Evolutionary conservation across 1,140 invertebrate species (phyloP), one percentile per base, ranked within the genome.

Genomic region (Drosophila dunni): DNA sequence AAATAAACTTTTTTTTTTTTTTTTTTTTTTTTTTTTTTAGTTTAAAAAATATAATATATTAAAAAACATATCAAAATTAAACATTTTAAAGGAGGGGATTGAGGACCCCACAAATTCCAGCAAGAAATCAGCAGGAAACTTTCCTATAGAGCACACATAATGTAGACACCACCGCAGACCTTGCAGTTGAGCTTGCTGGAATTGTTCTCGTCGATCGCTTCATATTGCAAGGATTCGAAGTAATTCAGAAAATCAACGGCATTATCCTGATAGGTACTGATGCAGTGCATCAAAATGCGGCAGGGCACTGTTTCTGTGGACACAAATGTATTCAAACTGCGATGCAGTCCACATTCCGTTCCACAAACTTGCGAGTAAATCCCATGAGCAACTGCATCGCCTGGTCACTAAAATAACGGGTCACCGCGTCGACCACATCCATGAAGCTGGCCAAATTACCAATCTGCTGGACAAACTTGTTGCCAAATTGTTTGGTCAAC

Each of bases 391-490:
- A 10, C 10, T 89, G 69, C 8, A 79, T 51, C 5, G 76, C 69
- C 13, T 68, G 48, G 0, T 88, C 70, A 33, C 62, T 77, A 15
- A 85, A 90, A 60, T 90, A 89, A 6, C 56, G 62, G 4, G 51
- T 56, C 62, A 90, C 56, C 3, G 69, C 76, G 15, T 78, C 73
- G 3, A 90, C n/a, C 1, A 91, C 72, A 20, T 91, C 90, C 24
- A 72, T 57, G 9, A 91, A 75, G 56, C 62, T 91, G 44, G 57
- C 29, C 5, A 72, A 7, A 46, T 80, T 78, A 6, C 75, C 48
- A 6, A 91, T 91, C 9, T 91, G 90, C 10, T 80, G 64, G 1
- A 91, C 90, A 50, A 91, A 90, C 58, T 89, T 84, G 0, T 6
- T 7, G 3, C 90, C 90, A 51, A 85, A 84, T 6, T 76, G 53